phyloP scores from a whole-genome alignment of 2,113 vertebrate genomes.

The Lagopus leucura region DNA sequence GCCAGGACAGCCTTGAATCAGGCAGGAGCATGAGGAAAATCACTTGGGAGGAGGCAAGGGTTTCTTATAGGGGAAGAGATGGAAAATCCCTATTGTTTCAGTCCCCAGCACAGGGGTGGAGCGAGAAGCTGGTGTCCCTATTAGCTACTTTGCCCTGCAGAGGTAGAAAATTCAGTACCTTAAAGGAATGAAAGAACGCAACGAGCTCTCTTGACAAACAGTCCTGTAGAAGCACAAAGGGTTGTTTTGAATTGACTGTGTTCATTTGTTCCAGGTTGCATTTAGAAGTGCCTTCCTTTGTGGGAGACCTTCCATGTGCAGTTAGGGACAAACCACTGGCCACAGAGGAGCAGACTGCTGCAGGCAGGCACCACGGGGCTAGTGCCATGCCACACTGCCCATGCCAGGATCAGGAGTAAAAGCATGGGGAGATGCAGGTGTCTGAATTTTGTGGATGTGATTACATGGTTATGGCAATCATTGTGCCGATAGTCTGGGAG shows the following conservation, averaged over 20 bases:
- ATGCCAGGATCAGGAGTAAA: accelerated
- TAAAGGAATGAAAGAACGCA: background rate
- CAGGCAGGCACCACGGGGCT: too few species aligned
- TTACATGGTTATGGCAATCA: accelerated
- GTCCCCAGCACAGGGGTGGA: background rate
- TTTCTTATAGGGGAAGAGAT: background rate
- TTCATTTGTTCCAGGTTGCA: background rate
- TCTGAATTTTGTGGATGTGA: accelerated
- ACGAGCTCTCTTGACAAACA: accelerated
- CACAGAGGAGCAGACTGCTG: accelerated
- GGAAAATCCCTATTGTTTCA: background rate
- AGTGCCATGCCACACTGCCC: too few species aligned
- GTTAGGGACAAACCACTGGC: accelerated
- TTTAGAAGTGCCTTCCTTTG: background rate
- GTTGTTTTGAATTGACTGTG: background rate
- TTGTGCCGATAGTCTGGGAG: too few species aligned
- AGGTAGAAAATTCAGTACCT: accelerated
- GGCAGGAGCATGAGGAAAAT: background rate
- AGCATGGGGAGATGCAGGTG: accelerated
- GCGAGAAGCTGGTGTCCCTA: too few species aligned
- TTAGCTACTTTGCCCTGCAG: too few species aligned
- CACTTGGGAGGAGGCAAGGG: accelerated
- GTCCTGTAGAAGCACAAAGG: background rate
- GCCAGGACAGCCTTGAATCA: accelerated
- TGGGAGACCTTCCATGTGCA: background rate